Evolutionary conservation across 2,113 vertebrate genomes (phyloP).

Genomic region (Scomber colias): DNA sequence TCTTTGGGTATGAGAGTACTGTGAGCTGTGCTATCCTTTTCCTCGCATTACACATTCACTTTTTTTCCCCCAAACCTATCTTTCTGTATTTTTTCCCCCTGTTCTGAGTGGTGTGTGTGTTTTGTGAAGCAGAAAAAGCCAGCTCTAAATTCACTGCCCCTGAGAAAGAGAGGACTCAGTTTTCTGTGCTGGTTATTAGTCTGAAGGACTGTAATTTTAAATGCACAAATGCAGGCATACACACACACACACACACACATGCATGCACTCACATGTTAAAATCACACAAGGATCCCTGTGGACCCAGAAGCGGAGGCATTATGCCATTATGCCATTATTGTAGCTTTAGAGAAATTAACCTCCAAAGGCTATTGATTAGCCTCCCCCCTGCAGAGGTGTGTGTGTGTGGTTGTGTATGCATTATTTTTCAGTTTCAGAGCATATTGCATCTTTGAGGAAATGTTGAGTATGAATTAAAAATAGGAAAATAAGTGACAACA

Average conservation of each 20-base stretch:
- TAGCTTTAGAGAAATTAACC: slow-evolving; percentile 64
- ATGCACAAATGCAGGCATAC: slow-evolving; percentile 8
- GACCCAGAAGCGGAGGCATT: slow-evolving; percentile 29
- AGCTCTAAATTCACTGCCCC: slow-evolving; percentile 47
- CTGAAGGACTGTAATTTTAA: slow-evolving; percentile 47
- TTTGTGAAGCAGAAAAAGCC: slow-evolving; percentile 45
- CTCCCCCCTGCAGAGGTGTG: slow-evolving; percentile 24
- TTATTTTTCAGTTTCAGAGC: slow-evolving; percentile 28
- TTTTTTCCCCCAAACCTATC: slow-evolving; percentile 20
- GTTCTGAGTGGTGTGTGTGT: slow-evolving; percentile 5
- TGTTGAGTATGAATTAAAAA: slow-evolving; percentile 23
- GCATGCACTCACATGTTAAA: background rate
- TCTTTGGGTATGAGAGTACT: slow-evolving; percentile 5
- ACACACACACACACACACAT: background rate
- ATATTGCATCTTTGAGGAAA: slow-evolving; percentile 24
- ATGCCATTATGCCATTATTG: slow-evolving; percentile 64
- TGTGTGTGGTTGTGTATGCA: slow-evolving; percentile 13
- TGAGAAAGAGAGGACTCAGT: slow-evolving; percentile 45
- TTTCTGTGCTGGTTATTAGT: slow-evolving; percentile 50
- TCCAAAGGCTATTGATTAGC: slow-evolving; percentile 57
- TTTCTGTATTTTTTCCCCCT: slow-evolving; percentile 5
- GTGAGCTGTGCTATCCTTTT: slow-evolving; percentile 27
- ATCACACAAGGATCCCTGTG: slow-evolving; percentile 34
- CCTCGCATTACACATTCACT: slow-evolving; percentile 21
- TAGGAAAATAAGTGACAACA: background rate